Conservation (phyloP, 2,888 invertebrate species). For the Cephus pygmeus region DNA sequence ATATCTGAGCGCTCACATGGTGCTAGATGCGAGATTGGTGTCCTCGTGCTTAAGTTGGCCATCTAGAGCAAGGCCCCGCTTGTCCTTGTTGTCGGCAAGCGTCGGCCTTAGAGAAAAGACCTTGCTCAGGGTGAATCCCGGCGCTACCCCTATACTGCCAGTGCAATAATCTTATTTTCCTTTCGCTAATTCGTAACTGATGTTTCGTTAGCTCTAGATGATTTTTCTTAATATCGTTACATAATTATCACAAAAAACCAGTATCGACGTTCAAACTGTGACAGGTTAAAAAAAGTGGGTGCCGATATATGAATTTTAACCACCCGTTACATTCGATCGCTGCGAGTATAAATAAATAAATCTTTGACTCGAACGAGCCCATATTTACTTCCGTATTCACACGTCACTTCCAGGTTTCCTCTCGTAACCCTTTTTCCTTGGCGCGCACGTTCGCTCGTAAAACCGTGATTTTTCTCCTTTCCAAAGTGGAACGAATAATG, state of each 20-base stretch:
- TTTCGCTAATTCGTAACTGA: slow-evolving; percentile 43
- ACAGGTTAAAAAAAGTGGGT: neutral
- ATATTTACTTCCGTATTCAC: neutral
- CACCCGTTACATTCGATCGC: neutral
- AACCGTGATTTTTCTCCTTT: neutral
- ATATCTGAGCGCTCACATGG: slow-evolving; percentile 75
- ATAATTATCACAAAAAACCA: neutral
- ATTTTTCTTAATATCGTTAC: neutral
- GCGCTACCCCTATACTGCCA: slow-evolving; percentile 81
- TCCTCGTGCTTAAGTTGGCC: slow-evolving; percentile 90
- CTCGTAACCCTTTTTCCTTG: neutral
- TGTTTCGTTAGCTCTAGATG: neutral
- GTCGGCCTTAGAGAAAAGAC: slow-evolving; percentile 83
- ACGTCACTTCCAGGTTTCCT: neutral
- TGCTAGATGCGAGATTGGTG: slow-evolving; percentile 88
- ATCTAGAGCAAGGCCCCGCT: slow-evolving; percentile 85
- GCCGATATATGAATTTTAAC: too few relatives aligned
- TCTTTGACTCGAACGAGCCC: neutral
- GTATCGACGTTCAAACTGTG: neutral
- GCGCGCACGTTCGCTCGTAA: neutral
- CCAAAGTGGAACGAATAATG: neutral
- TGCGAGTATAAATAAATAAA: neutral
- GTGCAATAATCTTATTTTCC: slow-evolving; percentile 64
- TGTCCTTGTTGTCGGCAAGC: slow-evolving; percentile 85
- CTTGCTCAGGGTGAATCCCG: slow-evolving; percentile 87